Evolutionary conservation across 2,888 invertebrate species (phyloP).

Genomic region (Lucinisca nassula): DNA sequence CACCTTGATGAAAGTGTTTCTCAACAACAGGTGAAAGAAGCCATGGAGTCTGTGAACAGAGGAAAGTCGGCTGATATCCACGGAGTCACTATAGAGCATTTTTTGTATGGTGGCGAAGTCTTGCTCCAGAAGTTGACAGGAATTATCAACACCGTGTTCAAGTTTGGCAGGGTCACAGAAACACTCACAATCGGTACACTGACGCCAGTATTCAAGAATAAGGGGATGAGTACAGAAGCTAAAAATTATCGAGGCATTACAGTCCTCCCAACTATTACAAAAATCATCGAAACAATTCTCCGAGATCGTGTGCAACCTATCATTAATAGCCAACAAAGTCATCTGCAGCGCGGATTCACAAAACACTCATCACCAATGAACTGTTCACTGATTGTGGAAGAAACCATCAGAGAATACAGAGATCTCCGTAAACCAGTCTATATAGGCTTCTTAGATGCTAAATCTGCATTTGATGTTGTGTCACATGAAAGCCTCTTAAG

Average conservation of each 20-base stretch:
- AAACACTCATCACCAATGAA: neutral
- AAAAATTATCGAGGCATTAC: constrained; percentile 15
- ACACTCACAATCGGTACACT: neutral
- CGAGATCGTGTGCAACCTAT: neutral
- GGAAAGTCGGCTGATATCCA: constrained; percentile 39
- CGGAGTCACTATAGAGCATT: constrained; percentile 28
- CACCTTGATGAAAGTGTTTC: too few relatives aligned
- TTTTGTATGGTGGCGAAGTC: neutral
- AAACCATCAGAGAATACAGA: neutral
- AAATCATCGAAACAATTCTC: constrained; percentile 6
- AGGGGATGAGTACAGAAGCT: neutral
- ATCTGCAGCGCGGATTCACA: constrained; percentile 2
- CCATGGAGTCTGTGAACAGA: constrained; percentile 26
- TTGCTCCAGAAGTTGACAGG: neutral
- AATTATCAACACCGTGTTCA: neutral
- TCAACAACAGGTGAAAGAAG: constrained; percentile 11
- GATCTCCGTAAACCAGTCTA: neutral
- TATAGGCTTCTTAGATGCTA: neutral
- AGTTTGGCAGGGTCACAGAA: neutral
- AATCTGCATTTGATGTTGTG: neutral
- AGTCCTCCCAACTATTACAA: neutral
- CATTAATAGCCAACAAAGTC: neutral
- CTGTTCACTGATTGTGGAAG: neutral
- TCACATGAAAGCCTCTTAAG: neutral
- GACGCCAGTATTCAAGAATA: constrained; percentile 26